These are phyloP conservation scores for Orchesella flavescens DNA, from an alignment of 2,888 invertebrate species.

Conservation along the genomic window DNA sequence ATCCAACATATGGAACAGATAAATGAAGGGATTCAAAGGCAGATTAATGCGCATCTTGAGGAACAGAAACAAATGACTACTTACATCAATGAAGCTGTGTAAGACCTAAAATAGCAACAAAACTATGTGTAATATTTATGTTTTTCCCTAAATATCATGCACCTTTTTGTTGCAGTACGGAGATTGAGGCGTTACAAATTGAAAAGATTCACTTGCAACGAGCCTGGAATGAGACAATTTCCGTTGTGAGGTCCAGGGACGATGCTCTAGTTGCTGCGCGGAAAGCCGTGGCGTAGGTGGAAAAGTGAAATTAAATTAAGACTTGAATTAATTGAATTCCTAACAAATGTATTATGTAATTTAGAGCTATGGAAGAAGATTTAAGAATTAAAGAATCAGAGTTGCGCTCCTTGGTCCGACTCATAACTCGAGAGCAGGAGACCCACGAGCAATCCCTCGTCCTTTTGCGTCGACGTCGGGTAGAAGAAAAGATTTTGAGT, in stretches of 20 bases:
- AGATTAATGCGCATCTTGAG: constrained; percentile 70
- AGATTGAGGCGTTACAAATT: constrained; percentile 71
- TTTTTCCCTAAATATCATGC: no score
- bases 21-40: constrained; percentile 69
- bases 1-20: constrained; percentile 71
- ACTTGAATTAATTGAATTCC: no score
- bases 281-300: constrained; percentile 58
- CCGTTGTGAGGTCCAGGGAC: constrained; percentile 70
- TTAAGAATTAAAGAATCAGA: constrained; percentile 67
- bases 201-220: constrained; percentile 70
- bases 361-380: constrained; percentile 58
- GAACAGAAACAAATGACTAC: constrained; percentile 70
- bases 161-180: constrained; percentile 49
- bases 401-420: constrained; percentile 62
- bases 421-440: constrained; percentile 70
- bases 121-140: no score
- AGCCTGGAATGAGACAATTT: constrained; percentile 72
- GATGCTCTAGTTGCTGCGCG: constrained; percentile 70
- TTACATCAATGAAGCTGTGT: constrained; percentile 68
- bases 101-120: not conserved
- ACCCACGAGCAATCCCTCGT: constrained; percentile 66
- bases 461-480: constrained; percentile 66
- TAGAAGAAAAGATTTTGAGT: constrained; percentile 69
- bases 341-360: no score
- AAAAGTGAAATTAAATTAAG: constrained; percentile 3